Conservation (phyloP, 2,797 vertebrate species). For the Remorina albescens region DNA sequence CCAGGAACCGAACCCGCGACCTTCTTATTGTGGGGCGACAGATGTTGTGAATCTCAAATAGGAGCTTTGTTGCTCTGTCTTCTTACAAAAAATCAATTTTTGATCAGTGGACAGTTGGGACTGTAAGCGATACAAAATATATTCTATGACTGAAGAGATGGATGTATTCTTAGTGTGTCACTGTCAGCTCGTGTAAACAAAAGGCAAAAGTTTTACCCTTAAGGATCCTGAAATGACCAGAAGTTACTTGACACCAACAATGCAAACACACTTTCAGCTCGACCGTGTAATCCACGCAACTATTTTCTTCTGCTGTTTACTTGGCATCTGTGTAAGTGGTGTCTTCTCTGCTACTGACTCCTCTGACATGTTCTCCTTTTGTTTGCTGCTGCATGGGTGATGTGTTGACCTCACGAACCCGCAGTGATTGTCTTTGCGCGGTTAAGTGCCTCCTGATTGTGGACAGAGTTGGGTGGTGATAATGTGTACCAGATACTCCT, state of each 20-base stretch:
- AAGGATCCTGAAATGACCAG: slow-evolving; percentile 33
- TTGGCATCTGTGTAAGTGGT: slow-evolving; percentile 55
- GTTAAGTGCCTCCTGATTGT: slow-evolving; percentile 75
- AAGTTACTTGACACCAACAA: slow-evolving; percentile 55
- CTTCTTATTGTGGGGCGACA: no score
- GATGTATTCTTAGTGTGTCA: not conserved
- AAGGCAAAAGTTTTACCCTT: slow-evolving; percentile 29
- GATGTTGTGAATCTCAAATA: not conserved
- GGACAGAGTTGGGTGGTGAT: slow-evolving; percentile 65
- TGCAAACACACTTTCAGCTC: slow-evolving; percentile 64
- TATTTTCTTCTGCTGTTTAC: slow-evolving; percentile 58
- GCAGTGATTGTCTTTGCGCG: slow-evolving; percentile 60
- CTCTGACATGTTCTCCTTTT: slow-evolving; percentile 61
- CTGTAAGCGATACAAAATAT: slow-evolving; percentile 3
- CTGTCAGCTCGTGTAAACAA: slow-evolving; percentile 19
- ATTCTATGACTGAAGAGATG: not conserved
- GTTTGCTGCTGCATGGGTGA: slow-evolving; percentile 71
- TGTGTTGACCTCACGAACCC: slow-evolving; percentile 66
- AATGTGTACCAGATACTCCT: slow-evolving; percentile 75
- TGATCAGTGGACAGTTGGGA: not conserved
- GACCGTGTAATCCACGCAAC: slow-evolving; percentile 69
- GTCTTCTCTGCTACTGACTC: slow-evolving; percentile 52
- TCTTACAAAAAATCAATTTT: not conserved
- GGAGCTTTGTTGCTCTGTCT: not conserved
- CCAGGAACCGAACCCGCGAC: no score